Evolutionary conservation across 2,113 vertebrate genomes (phyloP).

Genomic region (Corapipo altera): DNA sequence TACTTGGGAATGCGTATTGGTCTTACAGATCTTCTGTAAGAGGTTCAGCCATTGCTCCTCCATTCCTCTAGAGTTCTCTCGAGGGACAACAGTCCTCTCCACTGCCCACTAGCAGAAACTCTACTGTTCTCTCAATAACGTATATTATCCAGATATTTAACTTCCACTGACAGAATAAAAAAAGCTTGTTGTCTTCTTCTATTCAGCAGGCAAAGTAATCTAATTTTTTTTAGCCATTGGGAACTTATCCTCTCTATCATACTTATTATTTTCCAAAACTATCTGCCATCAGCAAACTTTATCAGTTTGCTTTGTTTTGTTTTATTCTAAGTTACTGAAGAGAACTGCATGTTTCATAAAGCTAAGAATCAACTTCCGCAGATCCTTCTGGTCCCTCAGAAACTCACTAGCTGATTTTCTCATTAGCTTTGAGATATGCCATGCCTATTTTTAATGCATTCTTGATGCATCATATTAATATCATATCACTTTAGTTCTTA

Average conservation of each 20-base stretch:
- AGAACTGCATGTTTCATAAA: not conserved
- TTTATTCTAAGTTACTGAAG: not conserved
- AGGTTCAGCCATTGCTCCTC: not conserved
- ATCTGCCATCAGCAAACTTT: not conserved
- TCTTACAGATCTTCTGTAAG: not conserved
- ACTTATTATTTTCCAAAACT: not conserved
- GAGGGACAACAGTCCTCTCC: not conserved
- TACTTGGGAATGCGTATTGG: not conserved
- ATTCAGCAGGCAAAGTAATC: not conserved
- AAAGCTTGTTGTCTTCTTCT: not conserved
- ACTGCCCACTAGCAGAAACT: not conserved
- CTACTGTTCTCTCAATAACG: not conserved
- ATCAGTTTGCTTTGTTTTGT: not conserved
- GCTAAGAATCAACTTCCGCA: not conserved
- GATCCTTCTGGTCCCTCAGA: not conserved
- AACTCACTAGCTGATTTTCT: not conserved
- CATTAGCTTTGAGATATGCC: not conserved
- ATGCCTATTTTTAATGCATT: slow-evolving; percentile 8
- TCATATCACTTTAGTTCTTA: not conserved
- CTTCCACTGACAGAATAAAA: not conserved
- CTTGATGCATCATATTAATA: not conserved
- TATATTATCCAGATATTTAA: not conserved
- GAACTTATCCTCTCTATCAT: fast-evolving
- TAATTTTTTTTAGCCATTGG: not conserved
- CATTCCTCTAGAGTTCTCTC: not conserved